Evolutionary conservation across 2,113 vertebrate genomes (phyloP).

Genomic region (Carollia perspicillata): DNA sequence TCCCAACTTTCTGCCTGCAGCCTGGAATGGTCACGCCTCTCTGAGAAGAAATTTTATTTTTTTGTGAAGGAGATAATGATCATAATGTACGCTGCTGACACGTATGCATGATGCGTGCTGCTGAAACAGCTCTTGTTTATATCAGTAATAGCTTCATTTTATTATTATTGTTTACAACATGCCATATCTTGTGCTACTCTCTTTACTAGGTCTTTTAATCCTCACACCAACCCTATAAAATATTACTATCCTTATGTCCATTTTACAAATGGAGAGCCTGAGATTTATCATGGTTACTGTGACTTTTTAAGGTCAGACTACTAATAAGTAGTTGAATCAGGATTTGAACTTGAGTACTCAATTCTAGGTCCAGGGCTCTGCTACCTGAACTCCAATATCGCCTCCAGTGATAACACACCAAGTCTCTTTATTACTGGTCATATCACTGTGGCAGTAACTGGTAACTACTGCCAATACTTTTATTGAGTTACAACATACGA

Average conservation of each 20-base stretch:
- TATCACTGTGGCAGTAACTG: neutral
- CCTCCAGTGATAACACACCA: neutral
- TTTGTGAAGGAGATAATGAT: neutral
- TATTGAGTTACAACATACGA: neutral
- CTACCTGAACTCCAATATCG: neutral
- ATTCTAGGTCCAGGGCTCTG: neutral
- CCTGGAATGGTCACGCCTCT: neutral
- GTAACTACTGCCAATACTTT: neutral
- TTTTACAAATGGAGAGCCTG: slow-evolving; percentile 21
- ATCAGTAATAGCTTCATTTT: neutral
- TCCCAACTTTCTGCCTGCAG: neutral
- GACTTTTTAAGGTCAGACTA: neutral
- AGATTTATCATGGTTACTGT: neutral
- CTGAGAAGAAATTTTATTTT: neutral
- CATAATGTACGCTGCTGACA: no score
- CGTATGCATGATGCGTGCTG: neutral
- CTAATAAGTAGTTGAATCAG: neutral
- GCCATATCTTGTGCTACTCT: neutral
- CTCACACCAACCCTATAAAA: neutral
- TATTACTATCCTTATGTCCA: neutral
- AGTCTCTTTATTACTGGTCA: neutral
- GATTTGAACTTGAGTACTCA: neutral
- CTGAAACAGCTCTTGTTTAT: neutral
- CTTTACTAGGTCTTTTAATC: neutral
- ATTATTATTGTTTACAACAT: neutral